Evolutionary conservation across 2,797 vertebrate species (phyloP).

Genomic region (Apogon talboti): DNA sequence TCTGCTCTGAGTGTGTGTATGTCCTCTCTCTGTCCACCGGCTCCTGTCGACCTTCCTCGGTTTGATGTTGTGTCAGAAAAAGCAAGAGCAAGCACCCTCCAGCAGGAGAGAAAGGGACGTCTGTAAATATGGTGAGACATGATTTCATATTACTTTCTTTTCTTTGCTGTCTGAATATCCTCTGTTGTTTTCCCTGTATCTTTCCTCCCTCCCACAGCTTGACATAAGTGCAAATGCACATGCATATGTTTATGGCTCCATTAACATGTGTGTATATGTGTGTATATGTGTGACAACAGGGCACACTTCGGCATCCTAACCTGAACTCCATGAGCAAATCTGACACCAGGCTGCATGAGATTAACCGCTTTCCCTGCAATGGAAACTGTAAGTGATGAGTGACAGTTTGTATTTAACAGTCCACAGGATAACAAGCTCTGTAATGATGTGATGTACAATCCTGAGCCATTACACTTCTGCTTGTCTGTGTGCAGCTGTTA

Average conservation of each 20-base stretch:
- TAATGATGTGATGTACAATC: constrained; percentile 22
- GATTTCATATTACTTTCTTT: constrained; percentile 33
- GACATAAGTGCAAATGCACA: constrained; percentile 12
- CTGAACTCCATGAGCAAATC: constrained; percentile 88
- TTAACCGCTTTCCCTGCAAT: constrained; percentile 84
- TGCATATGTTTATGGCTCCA: constrained; percentile 25
- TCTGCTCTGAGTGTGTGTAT: constrained; percentile 53
- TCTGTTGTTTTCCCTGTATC: not conserved
- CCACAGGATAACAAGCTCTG: constrained; percentile 5
- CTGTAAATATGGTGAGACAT: constrained; percentile 81
- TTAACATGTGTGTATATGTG: constrained; percentile 38
- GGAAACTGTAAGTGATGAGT: constrained; percentile 81
- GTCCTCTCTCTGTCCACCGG: constrained; percentile 64
- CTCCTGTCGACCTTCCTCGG: constrained; percentile 63
- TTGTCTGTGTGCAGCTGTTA: constrained; percentile 65
- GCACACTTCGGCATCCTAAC: constrained; percentile 81
- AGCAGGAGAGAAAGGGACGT: constrained; percentile 80
- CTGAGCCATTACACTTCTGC: constrained; percentile 10
- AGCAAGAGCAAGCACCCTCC: constrained; percentile 84
- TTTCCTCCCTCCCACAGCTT: not conserved
- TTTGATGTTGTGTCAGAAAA: constrained; percentile 79
- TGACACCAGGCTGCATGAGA: constrained; percentile 85
- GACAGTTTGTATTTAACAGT: constrained; percentile 35
- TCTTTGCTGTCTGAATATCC: not conserved
- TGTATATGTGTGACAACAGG: constrained; percentile 77